These are phyloP conservation scores for Bovichtus variegatus DNA, from an alignment of 2,797 vertebrate species.

Conservation along the genomic window DNA sequence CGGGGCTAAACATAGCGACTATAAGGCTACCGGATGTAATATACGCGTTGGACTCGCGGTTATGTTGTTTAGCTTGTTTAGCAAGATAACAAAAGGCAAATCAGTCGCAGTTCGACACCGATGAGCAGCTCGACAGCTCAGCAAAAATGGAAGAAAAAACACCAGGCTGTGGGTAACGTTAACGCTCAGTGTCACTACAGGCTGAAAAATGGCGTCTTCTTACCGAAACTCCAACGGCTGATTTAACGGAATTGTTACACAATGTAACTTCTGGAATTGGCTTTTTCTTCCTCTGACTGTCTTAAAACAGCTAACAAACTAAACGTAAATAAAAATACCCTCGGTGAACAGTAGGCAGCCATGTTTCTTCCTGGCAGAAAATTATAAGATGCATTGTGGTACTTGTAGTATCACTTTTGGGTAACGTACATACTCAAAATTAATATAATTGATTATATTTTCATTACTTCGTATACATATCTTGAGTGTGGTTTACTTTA, in stretches of 20 bases:
- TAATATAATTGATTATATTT: background rate
- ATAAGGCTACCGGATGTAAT: conserved; percentile 13
- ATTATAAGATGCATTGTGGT: conserved; percentile 75
- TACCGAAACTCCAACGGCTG: background rate
- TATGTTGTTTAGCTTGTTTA: conserved; percentile 14
- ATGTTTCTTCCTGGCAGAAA: conserved; percentile 76
- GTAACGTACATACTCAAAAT: rapidly evolving
- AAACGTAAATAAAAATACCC: conserved; percentile 80
- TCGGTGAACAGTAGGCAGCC: conserved; percentile 81
- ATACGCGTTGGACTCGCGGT: conserved; percentile 12
- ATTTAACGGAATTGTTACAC: background rate
- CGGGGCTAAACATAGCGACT: conserved; percentile 84
- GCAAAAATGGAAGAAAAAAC: conserved; percentile 47
- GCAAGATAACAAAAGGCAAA: conserved; percentile 22
- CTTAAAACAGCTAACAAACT: conserved; percentile 53
- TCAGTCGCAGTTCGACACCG: conserved; percentile 21
- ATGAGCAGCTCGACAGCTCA: conserved; percentile 54
- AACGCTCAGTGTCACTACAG: background rate
- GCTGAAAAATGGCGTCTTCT: background rate
- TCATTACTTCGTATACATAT: background rate
- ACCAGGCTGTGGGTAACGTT: conserved; percentile 8
- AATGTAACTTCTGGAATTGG: background rate
- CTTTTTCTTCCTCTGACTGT: conserved; percentile 41
- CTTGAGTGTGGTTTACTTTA: rapidly evolving
- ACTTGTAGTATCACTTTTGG: conserved; percentile 66